Evolutionary conservation across 2,113 vertebrate species (phyloP).

Genomic region (Cavia porcellus): DNA sequence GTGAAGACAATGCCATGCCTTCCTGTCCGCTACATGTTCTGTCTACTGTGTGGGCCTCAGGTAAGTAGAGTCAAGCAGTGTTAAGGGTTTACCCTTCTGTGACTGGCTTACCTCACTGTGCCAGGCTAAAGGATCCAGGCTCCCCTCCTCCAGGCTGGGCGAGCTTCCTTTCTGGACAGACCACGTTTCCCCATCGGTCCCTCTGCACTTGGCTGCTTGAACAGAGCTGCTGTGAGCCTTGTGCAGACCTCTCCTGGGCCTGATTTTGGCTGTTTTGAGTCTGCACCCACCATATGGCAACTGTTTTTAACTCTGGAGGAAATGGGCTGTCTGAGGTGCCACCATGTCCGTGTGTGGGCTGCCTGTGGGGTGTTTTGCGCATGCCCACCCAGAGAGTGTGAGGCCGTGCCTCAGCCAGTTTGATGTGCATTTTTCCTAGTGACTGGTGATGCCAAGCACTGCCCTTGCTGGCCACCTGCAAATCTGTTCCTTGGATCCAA

Average conservation of each 20-base stretch:
- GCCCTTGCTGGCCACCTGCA: neutral
- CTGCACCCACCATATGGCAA: neutral
- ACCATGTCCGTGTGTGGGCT: neutral
- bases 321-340: neutral
- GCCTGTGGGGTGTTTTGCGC: neutral
- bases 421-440: too few species aligned
- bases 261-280: neutral
- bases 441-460: neutral
- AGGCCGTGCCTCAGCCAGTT: neutral
- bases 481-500: neutral
- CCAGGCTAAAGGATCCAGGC: neutral
- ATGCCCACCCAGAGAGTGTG: fast-evolving
- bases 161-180: neutral
- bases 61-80: neutral
- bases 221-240: neutral
- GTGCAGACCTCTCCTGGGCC: neutral
- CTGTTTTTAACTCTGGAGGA: neutral
- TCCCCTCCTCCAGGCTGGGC: neutral
- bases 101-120: neutral
- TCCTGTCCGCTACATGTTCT: neutral
- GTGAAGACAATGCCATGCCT: too few species aligned
- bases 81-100: neutral
- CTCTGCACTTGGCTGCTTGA: neutral
- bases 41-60: neutral
- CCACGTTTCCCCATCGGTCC: neutral